A percentile compares a stretch with the other conserved stretches of the same genome.
Evolutionary conservation across 2,113 vertebrate species (phyloP).

Genomic region (Thalassarche chlororhynchos): DNA sequence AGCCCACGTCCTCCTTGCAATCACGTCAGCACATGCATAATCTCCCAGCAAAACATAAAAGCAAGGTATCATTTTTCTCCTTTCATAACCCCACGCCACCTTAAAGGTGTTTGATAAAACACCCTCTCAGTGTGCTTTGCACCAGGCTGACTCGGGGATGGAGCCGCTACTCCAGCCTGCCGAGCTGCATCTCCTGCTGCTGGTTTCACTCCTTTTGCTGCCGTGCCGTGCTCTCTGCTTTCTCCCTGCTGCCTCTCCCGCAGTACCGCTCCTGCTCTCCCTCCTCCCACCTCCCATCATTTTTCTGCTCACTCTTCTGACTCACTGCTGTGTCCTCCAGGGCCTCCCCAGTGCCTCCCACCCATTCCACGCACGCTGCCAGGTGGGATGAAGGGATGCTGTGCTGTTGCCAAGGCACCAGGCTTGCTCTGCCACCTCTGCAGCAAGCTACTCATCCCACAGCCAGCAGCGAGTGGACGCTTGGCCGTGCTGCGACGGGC

Average conservation of each 20-base stretch:
- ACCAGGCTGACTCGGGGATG: neutral
- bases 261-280: neutral
- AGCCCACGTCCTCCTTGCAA: neutral
- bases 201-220: no score
- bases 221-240: neutral
- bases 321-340: neutral
- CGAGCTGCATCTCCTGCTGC: neutral
- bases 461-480: neutral
- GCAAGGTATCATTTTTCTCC: neutral
- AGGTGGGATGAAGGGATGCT: no score
- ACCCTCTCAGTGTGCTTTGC: no score
- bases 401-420: no score
- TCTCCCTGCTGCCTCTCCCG: neutral
- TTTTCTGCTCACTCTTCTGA: neutral
- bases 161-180: neutral
- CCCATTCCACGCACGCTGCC: accelerated
- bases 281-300: neutral
- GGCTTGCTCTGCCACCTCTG: neutral
- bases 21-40: neutral
- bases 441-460: no score
- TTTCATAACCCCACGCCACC: neutral
- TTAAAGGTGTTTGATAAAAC: neutral
- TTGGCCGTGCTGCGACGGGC: accelerated
- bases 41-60: neutral
- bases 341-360: neutral